Percentiles rank a stretch among this genome's conserved stretches.
Conservation (phyloP, 2,113 vertebrate species). For the Burhinus bistriatus region DNA sequence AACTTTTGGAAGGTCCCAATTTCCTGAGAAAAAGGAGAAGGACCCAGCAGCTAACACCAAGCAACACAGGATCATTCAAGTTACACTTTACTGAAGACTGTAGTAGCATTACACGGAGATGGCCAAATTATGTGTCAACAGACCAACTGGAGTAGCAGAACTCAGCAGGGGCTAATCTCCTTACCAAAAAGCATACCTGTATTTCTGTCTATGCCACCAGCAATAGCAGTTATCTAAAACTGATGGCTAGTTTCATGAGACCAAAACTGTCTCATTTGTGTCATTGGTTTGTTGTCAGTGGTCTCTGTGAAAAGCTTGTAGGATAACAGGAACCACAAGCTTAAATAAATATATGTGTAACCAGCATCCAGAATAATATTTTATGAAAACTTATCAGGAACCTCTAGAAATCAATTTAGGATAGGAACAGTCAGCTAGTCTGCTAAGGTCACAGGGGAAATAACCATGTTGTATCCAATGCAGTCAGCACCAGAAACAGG, state of each 20-base stretch:
- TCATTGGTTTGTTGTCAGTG: not conserved
- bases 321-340: not conserved
- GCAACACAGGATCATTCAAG: not conserved
- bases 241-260: not conserved
- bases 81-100: not conserved
- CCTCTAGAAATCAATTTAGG: not conserved
- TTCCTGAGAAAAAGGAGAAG: not conserved
- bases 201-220: not conserved
- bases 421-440: not conserved
- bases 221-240: not conserved
- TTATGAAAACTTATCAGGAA: not conserved
- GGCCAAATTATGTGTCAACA: not conserved
- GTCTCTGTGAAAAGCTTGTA: not conserved
- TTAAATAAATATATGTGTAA: not conserved
- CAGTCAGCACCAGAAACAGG: not conserved
- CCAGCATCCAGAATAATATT: not conserved
- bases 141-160: not conserved
- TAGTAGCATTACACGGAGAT: not conserved
- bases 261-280: not conserved
- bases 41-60: not conserved
- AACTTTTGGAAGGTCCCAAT: not conserved
- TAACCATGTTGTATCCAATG: not conserved
- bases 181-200: accelerated
- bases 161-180: not conserved
- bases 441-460: not conserved